Base-by-base conservation (phyloP, 2,113 vertebrate genomes). In the Chlorodrepanis virens region DNA sequence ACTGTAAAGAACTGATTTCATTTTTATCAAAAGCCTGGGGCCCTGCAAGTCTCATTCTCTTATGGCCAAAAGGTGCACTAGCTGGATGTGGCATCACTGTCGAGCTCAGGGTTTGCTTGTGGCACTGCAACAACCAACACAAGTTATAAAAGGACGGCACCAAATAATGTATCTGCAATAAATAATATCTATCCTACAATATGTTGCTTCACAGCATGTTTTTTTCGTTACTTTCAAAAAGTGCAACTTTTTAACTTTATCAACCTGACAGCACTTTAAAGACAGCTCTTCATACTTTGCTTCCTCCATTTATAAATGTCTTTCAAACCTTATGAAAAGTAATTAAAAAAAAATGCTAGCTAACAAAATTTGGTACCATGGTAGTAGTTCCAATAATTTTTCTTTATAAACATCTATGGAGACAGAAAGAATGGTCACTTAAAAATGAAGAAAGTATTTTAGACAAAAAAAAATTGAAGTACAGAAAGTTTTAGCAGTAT, bases 51-150 rank as follows among this genome's bases (percentile, higher is more conserved):
- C 99, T 98, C 97, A 99, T 97, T 60, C 99, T 98, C 95, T 99
- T 99, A 94, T 99, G 99, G 42, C 99, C 99, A 65, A 99, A 99
- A 52, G 99, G 99, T 3, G 99, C 99, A 47, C 98, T 99, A 9
- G 99, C 98, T 23, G 99, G 99, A 83, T 99, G 99, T 0, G 99
- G 99, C 99, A 99, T 99, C 96, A 98, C 98, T 47, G 98, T 97
- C 0, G 99, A 99, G 94, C 99, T 99, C 97, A 99, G 89, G 78
- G 99, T 99, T 97, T 99, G 99, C 96, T 99, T 99, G 96, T 99
- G 99, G 95, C 99, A 99, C 99, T 99, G 95, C 14, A 96, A 85
- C n/a, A 90, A 96, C 80, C 49, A 96, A 81, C 9, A 94, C 9
- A 40, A 24, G 22, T 90, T 84, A 71, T 1, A 59, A 50, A 68